Conservation (phyloP, 2,797 vertebrate genomes). For the Adrianichthys oophorus region DNA sequence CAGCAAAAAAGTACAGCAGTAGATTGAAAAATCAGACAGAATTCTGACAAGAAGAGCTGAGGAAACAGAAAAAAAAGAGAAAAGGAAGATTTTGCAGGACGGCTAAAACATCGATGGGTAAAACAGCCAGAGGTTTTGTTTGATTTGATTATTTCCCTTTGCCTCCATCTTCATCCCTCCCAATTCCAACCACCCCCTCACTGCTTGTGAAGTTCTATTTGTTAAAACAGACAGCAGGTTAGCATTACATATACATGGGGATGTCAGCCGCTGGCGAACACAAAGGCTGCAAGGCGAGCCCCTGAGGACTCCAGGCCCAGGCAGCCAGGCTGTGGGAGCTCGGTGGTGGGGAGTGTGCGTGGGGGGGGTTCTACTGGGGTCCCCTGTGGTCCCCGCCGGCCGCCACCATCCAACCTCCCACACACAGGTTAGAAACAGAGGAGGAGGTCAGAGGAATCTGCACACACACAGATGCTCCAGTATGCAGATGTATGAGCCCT, state of each 20-base stretch:
- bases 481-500: slow-evolving; percentile 36
- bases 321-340: slow-evolving; percentile 56
- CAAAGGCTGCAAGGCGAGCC: slow-evolving; percentile 74
- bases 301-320: slow-evolving; percentile 67
- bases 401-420: slow-evolving; percentile 44
- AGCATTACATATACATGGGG: slow-evolving; percentile 87
- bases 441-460: slow-evolving; percentile 63
- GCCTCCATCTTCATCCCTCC: slow-evolving; percentile 2
- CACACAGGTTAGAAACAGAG: slow-evolving; percentile 54
- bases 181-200: slow-evolving; percentile 12
- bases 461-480: slow-evolving; percentile 56
- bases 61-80: no score
- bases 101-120: no score
- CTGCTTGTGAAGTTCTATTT: slow-evolving; percentile 81
- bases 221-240: slow-evolving; percentile 87
- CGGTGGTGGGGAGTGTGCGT: no score
- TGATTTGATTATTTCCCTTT: slow-evolving; percentile 57
- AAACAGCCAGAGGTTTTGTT: slow-evolving; percentile 62
- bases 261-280: slow-evolving; percentile 81
- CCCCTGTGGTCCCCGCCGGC: slow-evolving; percentile 43
- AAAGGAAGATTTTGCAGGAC: no score
- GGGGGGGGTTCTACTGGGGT: slow-evolving; percentile 24
- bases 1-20: no score
- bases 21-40: no score
- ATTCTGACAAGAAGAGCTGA: no score